Base-by-base conservation (phyloP, 2,888 invertebrate species). In the Eupithecia inturbata region DNA sequence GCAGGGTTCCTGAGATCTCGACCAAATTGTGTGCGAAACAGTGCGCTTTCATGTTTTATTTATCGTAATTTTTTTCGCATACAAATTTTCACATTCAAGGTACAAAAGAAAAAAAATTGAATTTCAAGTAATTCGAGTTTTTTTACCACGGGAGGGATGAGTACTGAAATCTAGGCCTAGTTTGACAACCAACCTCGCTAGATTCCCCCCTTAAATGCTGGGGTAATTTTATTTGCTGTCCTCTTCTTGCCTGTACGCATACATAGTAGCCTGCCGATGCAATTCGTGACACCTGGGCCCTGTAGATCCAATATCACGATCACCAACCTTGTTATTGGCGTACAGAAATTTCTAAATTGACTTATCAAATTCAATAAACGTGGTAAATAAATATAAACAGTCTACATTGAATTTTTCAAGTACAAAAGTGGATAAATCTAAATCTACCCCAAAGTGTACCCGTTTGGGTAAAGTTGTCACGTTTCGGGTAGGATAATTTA, bases 401-500 rank as follows among this genome's bases (percentile, higher is more conserved):
- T 31, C 22, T 31, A 62, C 19, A 67, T 69, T 67, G 72, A 75
- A 76, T 80, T 77, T 67, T 75, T 78, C 75, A 75, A 75, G 72
- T 78, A 77, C 63, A 45, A 76, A 77, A 76, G 69, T 70, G 72
- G 60, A 74, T 77, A 78, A 79, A 75, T 79, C 66, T 53, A 22
- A 53, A n/a, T 49, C 45, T 45, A 45, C n/a, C 22, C 49, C 10
- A 49, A 45, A 49, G n/a, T 22, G 9, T 78, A 76, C 70, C 80
- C 80, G 76, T 80, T 84, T 80, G 73, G 82, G 57, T 83, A 85
- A 83, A 83, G 80, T 81, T 84, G 84, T 87, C 87, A 87, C 88
- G 87, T 87, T 82, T 82, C 74, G 80, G 83, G 77, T 80, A 80
- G 84, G 84, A 87, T 85, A 84, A 88, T 87, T 26, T 81, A 83